Evolutionary conservation across 2,797 vertebrate genomes (phyloP), one percentile per base, ranked within the genome.

Genomic region (Vireo griseus): DNA sequence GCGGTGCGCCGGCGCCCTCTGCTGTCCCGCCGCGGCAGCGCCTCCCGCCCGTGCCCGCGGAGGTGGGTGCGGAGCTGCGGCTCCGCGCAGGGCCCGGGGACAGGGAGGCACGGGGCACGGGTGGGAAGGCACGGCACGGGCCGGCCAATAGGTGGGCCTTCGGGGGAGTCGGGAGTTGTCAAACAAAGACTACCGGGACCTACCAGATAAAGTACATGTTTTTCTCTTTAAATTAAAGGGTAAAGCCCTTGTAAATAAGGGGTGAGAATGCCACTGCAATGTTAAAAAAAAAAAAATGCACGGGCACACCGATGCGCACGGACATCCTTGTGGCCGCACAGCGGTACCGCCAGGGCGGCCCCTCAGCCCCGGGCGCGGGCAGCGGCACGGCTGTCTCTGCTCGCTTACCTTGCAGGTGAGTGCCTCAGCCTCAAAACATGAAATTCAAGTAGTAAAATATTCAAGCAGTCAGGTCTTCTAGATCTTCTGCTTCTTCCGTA

Each of bases 301-400:
- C 0, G 18, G 14, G 31, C 5, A 33, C 35, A 1, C 4, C 9
- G 2, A 0, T 1, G 51, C 1, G n/a, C 5, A 0, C 37, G 25
- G 59, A 65, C 42, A 4, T 5, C 11, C 1, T 9, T 5, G 25
- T 4, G 2, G 2, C 10, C 20, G 20, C 25, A 8, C 2, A 2
- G 29, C 2, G 18, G 62, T 6, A 0, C 21, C 6, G 0, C 5
- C 42, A 3, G 35, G 5, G 28, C 22, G 5, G 35, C 3, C 6
- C 15, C 42, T 4, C 62, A 2, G 13, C 13, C 25, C 47, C 13
- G 1, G 55, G 62, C 22, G 42, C 59, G 40, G 72, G 24, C 75
- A 40, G 59, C 31, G 13, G 62, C 62, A 5, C 19, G 8, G 57
- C 57, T 57, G 37, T 7, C 47, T 57, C 57, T 2, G 33, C 25